Conservation (phyloP, 1,140 invertebrate species). For the Drosophila navojoa region DNA sequence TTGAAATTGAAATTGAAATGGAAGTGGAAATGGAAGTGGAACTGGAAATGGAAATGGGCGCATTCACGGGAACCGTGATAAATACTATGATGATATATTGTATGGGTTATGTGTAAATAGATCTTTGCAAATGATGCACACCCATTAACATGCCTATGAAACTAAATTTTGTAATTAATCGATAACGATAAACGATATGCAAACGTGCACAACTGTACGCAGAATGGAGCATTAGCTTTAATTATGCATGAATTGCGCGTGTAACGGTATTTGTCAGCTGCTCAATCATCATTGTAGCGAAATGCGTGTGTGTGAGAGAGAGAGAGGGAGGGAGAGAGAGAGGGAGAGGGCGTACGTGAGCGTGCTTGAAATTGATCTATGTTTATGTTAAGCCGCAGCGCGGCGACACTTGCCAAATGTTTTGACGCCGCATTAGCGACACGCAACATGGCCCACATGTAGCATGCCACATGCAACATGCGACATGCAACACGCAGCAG, state of each 20-base stretch:
- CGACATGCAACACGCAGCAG: conserved; percentile 14
- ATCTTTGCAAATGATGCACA: too few relatives aligned
- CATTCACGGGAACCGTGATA: too few relatives aligned
- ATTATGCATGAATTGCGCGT: conserved; percentile 28
- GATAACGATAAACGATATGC: conserved; percentile 27
- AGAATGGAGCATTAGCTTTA: conserved; percentile 7
- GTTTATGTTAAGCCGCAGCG: conserved; percentile 43
- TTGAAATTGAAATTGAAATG: too few relatives aligned
- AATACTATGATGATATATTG: too few relatives aligned
- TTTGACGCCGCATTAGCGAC: conserved; percentile 10
- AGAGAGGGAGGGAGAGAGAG: neutral
- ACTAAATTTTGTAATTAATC: neutral
- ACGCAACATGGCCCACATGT: conserved; percentile 10
- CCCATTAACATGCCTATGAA: neutral
- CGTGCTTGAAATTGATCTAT: conserved; percentile 49
- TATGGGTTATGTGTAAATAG: too few relatives aligned
- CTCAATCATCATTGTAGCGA: conserved; percentile 42
- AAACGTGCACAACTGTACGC: neutral
- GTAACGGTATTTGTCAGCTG: conserved; percentile 7
- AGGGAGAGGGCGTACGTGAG: neutral
- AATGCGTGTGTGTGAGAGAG: neutral
- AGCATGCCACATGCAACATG: conserved; percentile 9
- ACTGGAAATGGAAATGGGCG: too few relatives aligned
- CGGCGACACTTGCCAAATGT: conserved; percentile 22
- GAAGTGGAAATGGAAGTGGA: too few relatives aligned